phyloP scores from a whole-genome alignment of 2,888 invertebrate genomes.

The Epistrophella euchroma region DNA sequence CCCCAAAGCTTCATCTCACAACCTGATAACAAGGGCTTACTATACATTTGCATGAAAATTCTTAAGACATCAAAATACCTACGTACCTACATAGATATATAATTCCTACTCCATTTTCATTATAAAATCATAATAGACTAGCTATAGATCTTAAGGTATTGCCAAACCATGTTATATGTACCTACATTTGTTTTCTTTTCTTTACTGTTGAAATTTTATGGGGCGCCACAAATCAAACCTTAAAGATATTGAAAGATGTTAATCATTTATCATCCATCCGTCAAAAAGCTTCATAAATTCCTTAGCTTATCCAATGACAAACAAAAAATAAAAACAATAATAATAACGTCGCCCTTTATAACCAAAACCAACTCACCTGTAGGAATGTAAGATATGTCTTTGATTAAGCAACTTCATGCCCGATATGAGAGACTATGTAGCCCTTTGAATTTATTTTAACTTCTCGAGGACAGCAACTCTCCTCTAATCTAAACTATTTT shows the following conservation, averaged over 20 bases:
- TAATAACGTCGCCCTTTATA: constrained; percentile 18
- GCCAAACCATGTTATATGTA: no score
- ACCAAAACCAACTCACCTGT: constrained; percentile 4
- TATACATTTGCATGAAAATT: no score
- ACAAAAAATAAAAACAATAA: constrained; percentile 24
- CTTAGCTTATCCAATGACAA: constrained; percentile 61
- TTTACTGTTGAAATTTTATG: not conserved
- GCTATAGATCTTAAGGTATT: no score
- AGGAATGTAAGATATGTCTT: constrained; percentile 13
- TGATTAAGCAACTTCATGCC: constrained; percentile 44
- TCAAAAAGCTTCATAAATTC: constrained; percentile 47
- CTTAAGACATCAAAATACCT: no score
- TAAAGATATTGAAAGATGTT: constrained; percentile 12
- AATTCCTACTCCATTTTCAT: no score
- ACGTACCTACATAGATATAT: no score
- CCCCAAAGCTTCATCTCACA: no score
- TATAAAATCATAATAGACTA: no score
- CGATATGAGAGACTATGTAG: constrained; percentile 39
- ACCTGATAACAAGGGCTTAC: no score
- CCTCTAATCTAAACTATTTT: constrained; percentile 74
- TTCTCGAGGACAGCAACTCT: constrained; percentile 61
- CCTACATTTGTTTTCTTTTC: not conserved
- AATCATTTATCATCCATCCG: constrained; percentile 30
- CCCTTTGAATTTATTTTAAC: constrained; percentile 17
- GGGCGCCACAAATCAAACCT: constrained; percentile 1